Evolutionary conservation across 2,113 vertebrate genomes (phyloP), one percentile per base, ranked within the genome.

Genomic region (Fulmarus glacialis): DNA sequence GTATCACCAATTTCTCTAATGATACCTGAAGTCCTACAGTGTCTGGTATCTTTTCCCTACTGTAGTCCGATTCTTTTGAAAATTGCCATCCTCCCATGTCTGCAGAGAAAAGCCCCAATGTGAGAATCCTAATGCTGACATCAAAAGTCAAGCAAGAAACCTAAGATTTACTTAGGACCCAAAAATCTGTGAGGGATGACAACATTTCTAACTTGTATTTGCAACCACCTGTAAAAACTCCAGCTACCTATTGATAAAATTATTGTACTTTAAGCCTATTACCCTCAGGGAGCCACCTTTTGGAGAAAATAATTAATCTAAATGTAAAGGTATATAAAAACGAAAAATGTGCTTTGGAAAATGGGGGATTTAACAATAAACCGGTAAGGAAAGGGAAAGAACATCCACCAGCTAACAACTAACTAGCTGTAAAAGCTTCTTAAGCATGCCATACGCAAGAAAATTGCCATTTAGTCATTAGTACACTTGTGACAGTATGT

Each of bases 401-500:
- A 70, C 50, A 74, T 34, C 42, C 42, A 58, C 36, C 78, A 92
- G 34, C 43, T 64, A 79, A 62, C 48, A 90, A 59, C 29, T 27
- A 88, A 72, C 6, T 62, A 70, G 64, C 68, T 82, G 24, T 29
- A 68, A 84, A 77, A 96, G 87, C 83, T 85, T 71, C 67, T 50
- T 47, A 43, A 87, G 60, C 38, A 55, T 36, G 12, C 53, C 27
- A 82, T 8, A 38, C 62, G 52, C 13, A 75, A 64, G 71, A 73
- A 92, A 93, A 90, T 40, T 86, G 86, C 75, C 55, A 68, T 90
- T 90, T 72, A 93, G 94, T 89, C 79, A 89, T 75, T 64, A 89
- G 24, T 9, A 29, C 15, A 27, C 66, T 40, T 34, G 58, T 70
- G 71, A 70, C 71, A 87, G 63, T 18, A 47, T 11, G 29, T 16